These are phyloP conservation scores for Hemitrygon akajei DNA, from an alignment of 2,797 vertebrate genomes.

Conservation along the genomic window DNA sequence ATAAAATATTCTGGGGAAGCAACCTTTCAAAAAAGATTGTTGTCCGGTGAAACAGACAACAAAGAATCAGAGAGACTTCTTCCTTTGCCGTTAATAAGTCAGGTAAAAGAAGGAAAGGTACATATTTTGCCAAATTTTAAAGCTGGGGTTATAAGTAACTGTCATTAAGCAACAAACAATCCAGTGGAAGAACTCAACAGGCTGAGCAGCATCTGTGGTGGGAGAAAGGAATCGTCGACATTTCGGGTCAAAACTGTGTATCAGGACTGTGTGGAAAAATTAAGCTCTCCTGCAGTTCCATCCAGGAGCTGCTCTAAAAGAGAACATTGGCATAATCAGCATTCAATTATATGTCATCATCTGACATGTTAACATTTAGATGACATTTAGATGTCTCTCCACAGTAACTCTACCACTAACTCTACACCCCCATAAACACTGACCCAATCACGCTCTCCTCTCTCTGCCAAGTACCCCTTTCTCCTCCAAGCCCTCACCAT, in stretches of 20 bases:
- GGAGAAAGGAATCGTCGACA: no score
- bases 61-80: background rate
- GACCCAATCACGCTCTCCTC: no score
- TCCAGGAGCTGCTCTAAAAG: background rate
- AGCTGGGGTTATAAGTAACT: background rate
- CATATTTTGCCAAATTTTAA: background rate
- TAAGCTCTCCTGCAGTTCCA: background rate
- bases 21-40: background rate
- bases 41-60: background rate
- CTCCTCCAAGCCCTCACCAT: no score
- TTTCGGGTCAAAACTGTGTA: no score
- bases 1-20: background rate
- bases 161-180: background rate
- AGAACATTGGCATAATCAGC: background rate
- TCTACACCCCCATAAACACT: no score
- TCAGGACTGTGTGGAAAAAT: background rate
- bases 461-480: no score
- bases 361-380: no score
- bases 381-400: no score
- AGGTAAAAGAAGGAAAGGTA: background rate
- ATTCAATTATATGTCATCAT: no score
- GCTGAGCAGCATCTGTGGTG: no score
- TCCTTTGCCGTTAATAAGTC: background rate
- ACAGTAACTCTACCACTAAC: no score
- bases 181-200: no score